Percentiles rank a stretch among this genome's conserved stretches.
phyloP scores from a whole-genome alignment of 2,797 vertebrate species.

The Mus spretus region DNA sequence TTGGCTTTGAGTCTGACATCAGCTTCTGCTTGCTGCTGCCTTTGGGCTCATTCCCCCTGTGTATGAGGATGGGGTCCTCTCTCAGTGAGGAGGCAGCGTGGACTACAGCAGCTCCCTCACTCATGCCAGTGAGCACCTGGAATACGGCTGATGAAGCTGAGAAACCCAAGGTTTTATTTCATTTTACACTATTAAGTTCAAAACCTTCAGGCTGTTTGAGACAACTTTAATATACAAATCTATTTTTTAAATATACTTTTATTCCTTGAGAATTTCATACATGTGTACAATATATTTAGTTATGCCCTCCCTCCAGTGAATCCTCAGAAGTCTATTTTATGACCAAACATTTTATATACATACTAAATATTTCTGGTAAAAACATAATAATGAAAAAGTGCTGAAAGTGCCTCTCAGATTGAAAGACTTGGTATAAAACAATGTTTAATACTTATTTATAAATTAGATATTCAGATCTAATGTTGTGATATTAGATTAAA shows the following conservation, averaged over 20 bases:
- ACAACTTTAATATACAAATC: constrained; percentile 8
- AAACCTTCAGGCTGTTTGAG: constrained; percentile 47
- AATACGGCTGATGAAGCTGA: not conserved
- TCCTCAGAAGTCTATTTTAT: constrained; percentile 1
- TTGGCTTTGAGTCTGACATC: not conserved
- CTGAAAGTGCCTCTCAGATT: not conserved
- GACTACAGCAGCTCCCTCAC: not conserved
- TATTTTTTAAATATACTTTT: constrained; percentile 21
- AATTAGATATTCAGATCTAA: too few relatives aligned
- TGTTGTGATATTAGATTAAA: constrained; percentile 22
- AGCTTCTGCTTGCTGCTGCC: not conserved
- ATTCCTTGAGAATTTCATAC: not conserved
- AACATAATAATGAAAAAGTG: constrained; percentile 30
- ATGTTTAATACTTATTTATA: constrained; percentile 41
- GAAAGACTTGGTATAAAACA: not conserved
- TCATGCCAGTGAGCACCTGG: not conserved
- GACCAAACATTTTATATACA: constrained; percentile 40
- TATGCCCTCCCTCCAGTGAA: not conserved
- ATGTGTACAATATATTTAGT: not conserved
- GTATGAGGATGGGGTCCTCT: not conserved
- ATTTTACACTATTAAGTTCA: constrained; percentile 31
- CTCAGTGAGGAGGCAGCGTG: not conserved
- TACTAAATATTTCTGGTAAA: constrained; percentile 47
- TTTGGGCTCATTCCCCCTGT: not conserved
- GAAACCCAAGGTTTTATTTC: constrained; percentile 15